These are phyloP conservation scores for Emydura subglobosa DNA, from an alignment of 2,113 vertebrate species.

Conservation along the genomic window DNA sequence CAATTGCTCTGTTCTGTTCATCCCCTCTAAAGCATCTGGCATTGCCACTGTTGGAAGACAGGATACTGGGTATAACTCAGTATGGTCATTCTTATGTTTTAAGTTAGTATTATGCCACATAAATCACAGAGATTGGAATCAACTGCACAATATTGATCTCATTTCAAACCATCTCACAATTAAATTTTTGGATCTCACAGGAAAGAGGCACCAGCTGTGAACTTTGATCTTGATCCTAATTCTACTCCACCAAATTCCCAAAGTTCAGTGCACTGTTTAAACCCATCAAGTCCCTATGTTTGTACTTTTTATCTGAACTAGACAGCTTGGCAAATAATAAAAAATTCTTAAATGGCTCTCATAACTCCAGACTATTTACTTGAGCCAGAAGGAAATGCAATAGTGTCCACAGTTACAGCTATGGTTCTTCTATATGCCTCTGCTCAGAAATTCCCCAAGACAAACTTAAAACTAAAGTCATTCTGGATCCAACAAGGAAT, in stretches of 20 bases:
- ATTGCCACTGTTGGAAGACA: too few species aligned
- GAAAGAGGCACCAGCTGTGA: background rate
- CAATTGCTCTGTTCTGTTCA: too few species aligned
- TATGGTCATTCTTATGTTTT: too few species aligned
- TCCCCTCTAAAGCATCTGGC: too few species aligned
- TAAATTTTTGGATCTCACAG: background rate
- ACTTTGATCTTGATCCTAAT: background rate
- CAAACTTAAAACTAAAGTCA: background rate
- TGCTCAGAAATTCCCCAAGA: background rate
- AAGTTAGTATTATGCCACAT: background rate
- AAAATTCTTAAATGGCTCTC: too few species aligned
- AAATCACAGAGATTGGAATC: rapidly evolving
- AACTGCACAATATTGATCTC: background rate
- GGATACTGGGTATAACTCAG: too few species aligned
- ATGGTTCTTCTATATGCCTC: background rate
- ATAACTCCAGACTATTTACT: background rate
- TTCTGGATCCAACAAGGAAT: background rate
- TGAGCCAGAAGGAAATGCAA: background rate
- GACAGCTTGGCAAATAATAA: background rate
- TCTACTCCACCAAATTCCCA: background rate
- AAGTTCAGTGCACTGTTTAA: background rate
- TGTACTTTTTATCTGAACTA: background rate
- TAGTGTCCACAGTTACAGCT: background rate
- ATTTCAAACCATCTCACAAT: background rate
- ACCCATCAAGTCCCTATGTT: background rate